Evolutionary conservation across 2,113 vertebrate genomes (phyloP).

Genomic region (Nasalis larvatus): DNA sequence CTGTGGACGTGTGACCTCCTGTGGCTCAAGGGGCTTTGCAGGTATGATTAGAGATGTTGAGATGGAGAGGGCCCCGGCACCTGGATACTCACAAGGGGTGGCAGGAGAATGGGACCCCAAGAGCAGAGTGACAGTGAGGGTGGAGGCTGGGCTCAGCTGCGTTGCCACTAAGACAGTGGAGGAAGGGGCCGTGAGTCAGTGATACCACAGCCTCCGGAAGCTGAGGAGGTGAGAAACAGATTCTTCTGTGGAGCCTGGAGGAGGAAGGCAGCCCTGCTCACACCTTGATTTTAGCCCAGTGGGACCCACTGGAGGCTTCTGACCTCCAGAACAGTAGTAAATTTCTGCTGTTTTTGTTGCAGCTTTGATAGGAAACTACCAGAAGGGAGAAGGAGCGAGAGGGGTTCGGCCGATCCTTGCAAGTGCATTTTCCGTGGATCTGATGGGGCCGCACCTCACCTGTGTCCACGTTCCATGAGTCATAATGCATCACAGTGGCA

Average conservation of each 20-base stretch:
- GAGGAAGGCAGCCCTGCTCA: too few species aligned
- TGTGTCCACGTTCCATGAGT: too few species aligned
- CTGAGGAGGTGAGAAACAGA: background rate
- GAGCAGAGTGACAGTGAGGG: background rate
- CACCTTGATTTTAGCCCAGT: background rate
- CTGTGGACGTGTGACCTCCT: accelerated
- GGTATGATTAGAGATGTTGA: too few species aligned
- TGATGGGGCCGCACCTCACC: accelerated
- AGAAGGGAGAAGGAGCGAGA: accelerated
- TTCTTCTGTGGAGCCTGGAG: background rate
- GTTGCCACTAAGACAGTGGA: background rate
- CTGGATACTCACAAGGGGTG: too few species aligned
- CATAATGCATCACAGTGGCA: background rate
- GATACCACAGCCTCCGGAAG: background rate
- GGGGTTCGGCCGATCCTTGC: too few species aligned
- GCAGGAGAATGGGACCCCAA: background rate
- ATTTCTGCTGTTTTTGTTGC: background rate
- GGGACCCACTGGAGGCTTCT: background rate
- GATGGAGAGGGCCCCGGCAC: too few species aligned
- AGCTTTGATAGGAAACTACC: too few species aligned
- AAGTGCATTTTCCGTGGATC: accelerated
- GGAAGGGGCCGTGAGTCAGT: background rate
- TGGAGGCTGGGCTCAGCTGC: too few species aligned
- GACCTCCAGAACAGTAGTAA: accelerated
- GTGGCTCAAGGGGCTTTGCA: background rate